Evolutionary conservation across 2,797 vertebrate genomes (phyloP), one percentile per base, ranked within the genome.

Genomic region (Lagothrix lagotricha): DNA sequence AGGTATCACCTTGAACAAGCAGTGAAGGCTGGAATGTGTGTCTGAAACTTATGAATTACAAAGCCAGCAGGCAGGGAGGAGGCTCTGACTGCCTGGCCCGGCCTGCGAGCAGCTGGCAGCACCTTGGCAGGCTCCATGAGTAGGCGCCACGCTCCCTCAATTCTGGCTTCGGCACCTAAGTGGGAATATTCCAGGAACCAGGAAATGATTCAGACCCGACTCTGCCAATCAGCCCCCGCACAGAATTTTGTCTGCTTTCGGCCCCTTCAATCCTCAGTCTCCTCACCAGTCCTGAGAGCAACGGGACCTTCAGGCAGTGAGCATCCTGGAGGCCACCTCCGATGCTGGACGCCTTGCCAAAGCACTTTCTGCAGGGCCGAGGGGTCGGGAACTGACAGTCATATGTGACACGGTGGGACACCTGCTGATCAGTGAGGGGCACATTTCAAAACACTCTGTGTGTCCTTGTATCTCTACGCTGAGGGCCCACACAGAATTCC

Each of bases 171-270:
- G 15, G 54, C 19, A 48, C 5, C 52, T 26, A 41, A 61, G 26
- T 30, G 48, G 33, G 48, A 92, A 94, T 24, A 48, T 54, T 94
- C 82, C 90, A 64, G 33, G 90, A 90, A 76, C 73, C n/a, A 88
- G 17, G 33, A 57, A 77, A 58, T 44, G 77, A 83, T 58, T 89
- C 48, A 76, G 28, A 70, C 28, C 48, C 0, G 0, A 36, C 17
- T 46, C 48, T 0, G 30, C 28, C 72, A 11, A 36, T 30, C 54
- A 20, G 13, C 39, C 54, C 64, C 46, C 28, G 24, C 7, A 4
- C 4, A 30, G n/a, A 64, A n/a, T n/a, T 22, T 48, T 36, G 33
- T 72, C 39, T 61, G 61, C 41, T 52, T 61, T 41, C 33, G 33
- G 36, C 17, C 57, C 10, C 19, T 80, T 81, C 12, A 1, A 15